Conservation (phyloP, 2,888 invertebrate genomes). For the Chelonus formosanus region DNA sequence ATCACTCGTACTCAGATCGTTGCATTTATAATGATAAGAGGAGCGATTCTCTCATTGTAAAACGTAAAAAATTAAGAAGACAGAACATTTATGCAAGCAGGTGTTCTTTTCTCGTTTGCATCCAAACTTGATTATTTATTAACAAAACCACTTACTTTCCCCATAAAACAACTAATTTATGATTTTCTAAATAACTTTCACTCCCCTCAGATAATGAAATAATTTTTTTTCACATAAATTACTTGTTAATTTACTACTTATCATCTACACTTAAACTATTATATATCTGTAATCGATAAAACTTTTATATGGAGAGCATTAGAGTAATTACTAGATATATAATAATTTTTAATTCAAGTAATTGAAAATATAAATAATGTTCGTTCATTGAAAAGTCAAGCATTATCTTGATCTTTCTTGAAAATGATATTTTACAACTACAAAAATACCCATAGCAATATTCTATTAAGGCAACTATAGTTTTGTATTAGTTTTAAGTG, state of each 20-base stretch:
- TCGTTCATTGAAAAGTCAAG: neutral
- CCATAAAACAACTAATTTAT: constrained; percentile 12
- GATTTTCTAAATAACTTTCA: neutral
- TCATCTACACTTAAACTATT: neutral
- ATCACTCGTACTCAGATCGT: constrained; percentile 29
- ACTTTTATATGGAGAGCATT: too few relatives aligned
- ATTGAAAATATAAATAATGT: constrained; percentile 5
- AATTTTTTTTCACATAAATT: too few relatives aligned
- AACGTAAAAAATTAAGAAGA: constrained; percentile 8
- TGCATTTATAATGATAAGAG: neutral
- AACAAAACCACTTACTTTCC: neutral
- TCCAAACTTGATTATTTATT: constrained; percentile 29
- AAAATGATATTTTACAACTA: constrained; percentile 1
- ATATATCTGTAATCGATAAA: too few relatives aligned
- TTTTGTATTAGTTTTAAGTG: too few relatives aligned
- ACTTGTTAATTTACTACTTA: too few relatives aligned
- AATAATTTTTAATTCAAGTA: neutral
- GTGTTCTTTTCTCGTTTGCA: constrained; percentile 26
- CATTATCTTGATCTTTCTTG: too few relatives aligned
- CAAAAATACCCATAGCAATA: neutral
- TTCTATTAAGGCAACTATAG: too few relatives aligned
- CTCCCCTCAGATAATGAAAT: too few relatives aligned
- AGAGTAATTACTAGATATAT: too few relatives aligned
- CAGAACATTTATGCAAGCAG: constrained; percentile 13
- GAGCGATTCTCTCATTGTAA: neutral